A percentile compares a stretch with the other conserved stretches of the same genome.
These are phyloP conservation scores for Eupithecia tripunctaria DNA, from an alignment of 2,888 invertebrate species.

Conservation along the genomic window DNA sequence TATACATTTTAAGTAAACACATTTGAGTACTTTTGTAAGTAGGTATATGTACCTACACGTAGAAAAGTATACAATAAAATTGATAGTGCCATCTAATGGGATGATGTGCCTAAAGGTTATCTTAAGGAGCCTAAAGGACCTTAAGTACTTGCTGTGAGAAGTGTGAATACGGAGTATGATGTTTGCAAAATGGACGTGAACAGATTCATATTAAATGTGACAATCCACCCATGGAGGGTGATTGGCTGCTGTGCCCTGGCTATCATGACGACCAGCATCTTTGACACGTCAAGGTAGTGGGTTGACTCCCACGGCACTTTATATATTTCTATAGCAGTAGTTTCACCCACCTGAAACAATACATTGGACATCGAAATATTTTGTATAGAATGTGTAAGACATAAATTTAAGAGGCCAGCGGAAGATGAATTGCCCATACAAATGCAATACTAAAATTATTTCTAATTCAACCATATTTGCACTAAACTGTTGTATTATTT, in stretches of 20 bases:
- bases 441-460: too few species aligned
- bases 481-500: too few species aligned
- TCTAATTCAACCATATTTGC: too few species aligned
- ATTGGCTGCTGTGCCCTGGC: not conserved
- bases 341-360: not conserved
- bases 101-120: not conserved
- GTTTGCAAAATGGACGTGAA: slow-evolving; percentile 12
- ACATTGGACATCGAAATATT: too few species aligned
- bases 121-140: not conserved
- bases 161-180: slow-evolving; percentile 6
- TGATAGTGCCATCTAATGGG: not conserved
- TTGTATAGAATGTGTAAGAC: too few species aligned
- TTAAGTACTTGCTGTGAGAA: slow-evolving; percentile 5
- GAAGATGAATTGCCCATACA: too few species aligned
- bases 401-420: too few species aligned
- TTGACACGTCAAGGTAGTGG: not conserved
- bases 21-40: too few species aligned
- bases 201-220: slow-evolving; percentile 9
- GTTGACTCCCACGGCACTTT: not conserved
- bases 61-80: too few species aligned
- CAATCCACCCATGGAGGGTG: not conserved
- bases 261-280: not conserved
- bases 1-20: too few species aligned
- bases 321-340: not conserved
- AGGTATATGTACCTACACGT: too few species aligned